Evolutionary conservation across 2,797 vertebrate species (phyloP), one percentile per base, ranked within the genome.

Genomic region (Sternarchorhynchus goeldii): DNA sequence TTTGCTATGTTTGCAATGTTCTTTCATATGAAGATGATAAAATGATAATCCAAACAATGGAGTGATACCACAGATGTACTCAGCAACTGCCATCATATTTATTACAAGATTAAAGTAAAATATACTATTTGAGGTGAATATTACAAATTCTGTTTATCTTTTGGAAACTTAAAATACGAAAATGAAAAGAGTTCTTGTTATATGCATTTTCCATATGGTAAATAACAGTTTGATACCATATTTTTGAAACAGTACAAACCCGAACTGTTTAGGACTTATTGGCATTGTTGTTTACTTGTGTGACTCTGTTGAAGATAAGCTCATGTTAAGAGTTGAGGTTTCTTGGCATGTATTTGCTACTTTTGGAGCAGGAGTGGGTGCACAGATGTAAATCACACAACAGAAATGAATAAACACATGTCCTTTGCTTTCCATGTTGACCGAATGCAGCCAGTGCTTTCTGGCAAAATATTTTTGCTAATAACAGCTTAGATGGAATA

Each of bases 41-140:
- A 72, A 32, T 53, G 34, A 78, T 55, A 56, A 25, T 56, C 17
- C 67, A 65, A 72, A 78, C 64, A 64, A 78, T 72, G 45, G 64
- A 65, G 56, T 32, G 2, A 5, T 16, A 45, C 67, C 36, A 16
- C 56, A 60, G 58, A 39, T 78, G 29, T 31, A 17, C 8, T 56
- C 32, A 29, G 2, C 16, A 62, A 79, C 73, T 79, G 36, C 53
- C 34, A 45, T 66, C 34, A 66, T 53, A 32, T 79, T 65, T 80
- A 14, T 57, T 75, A 53, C 67, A 75, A 75, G 57, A 64, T 75
- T 75, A 53, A 56, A 72, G 16, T 18, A 66, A 73, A 66, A 57
- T 17, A 18, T 14, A 34, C 59, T 41, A 34, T 78, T 65, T 73
- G 60, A 58, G 45, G 58, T 73, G 60, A 78, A 78, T 66, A 66